Evolutionary conservation across 1,140 invertebrate genomes (phyloP).

Genomic region (Aphis craccivora): DNA sequence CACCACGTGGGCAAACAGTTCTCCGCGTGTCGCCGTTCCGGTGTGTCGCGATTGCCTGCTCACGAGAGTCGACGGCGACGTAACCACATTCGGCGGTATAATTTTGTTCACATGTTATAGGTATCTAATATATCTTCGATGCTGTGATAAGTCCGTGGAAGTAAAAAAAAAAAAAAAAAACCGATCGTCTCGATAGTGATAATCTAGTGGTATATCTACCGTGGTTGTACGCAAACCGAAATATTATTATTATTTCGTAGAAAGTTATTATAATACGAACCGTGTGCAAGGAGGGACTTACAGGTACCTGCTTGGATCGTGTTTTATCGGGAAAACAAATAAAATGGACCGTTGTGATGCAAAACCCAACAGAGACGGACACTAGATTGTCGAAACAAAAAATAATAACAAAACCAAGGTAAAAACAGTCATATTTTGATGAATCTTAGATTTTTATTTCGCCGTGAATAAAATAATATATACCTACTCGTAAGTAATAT

Average conservation of each 20-base stretch:
- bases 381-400: not conserved
- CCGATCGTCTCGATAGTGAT: not conserved
- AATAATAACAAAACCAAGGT: not conserved
- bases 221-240: not conserved
- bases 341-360: not conserved
- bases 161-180: not conserved
- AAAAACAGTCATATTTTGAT: not conserved
- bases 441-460: not conserved
- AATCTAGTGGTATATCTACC: not conserved
- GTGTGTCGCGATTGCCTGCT: not conserved
- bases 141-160: not conserved
- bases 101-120: not conserved
- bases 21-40: conserved; percentile 3
- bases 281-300: not conserved
- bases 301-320: not conserved
- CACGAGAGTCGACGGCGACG: not conserved
- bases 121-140: not conserved
- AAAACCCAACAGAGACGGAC: not conserved
- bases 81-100: not conserved
- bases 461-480: not conserved
- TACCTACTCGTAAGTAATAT: not conserved
- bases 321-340: not conserved
- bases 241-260: not conserved
- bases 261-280: not conserved
- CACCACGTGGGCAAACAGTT: conserved; percentile 42